Conservation (phyloP, 2,797 vertebrate genomes). For the Corythornis leucogaster region DNA sequence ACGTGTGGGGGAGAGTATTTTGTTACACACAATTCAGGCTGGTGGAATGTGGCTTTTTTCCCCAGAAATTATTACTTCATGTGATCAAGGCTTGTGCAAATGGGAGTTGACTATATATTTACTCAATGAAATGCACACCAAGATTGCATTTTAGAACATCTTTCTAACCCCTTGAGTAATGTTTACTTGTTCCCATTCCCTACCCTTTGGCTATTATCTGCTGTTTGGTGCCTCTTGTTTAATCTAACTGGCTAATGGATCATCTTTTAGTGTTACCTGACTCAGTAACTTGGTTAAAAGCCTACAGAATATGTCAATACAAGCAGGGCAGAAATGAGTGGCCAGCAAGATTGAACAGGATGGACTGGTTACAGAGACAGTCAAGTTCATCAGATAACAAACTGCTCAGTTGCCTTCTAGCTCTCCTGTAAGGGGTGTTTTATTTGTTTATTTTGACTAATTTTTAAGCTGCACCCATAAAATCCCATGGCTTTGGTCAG, state of each 20-base stretch:
- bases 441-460: slow-evolving; percentile 24
- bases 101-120: slow-evolving; percentile 18
- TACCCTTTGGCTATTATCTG: slow-evolving; percentile 30
- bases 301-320: slow-evolving; percentile 24
- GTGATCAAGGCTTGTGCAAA: slow-evolving; percentile 43
- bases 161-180: slow-evolving; percentile 52
- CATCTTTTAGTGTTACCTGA: slow-evolving; percentile 20
- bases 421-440: not conserved
- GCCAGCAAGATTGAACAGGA: slow-evolving; percentile 17
- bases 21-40: not conserved
- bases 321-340: not conserved
- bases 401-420: not conserved
- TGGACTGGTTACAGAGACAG: slow-evolving; percentile 2
- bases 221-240: slow-evolving; percentile 49
- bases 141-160: slow-evolving; percentile 39
- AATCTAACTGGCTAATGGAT: slow-evolving; percentile 18
- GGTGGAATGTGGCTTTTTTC: slow-evolving; percentile 11
- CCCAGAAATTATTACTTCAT: slow-evolving; percentile 42
- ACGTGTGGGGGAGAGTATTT: not conserved
- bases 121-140: not conserved
- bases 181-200: slow-evolving; percentile 55
- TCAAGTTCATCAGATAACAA: slow-evolving; percentile 41
- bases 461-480: slow-evolving; percentile 1
- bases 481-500: not conserved
- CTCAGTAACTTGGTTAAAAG: not conserved